Evolutionary conservation across 2,797 vertebrate species (phyloP), one percentile per base, ranked within the genome.

Genomic region (Macrochelys suwanniensis): DNA sequence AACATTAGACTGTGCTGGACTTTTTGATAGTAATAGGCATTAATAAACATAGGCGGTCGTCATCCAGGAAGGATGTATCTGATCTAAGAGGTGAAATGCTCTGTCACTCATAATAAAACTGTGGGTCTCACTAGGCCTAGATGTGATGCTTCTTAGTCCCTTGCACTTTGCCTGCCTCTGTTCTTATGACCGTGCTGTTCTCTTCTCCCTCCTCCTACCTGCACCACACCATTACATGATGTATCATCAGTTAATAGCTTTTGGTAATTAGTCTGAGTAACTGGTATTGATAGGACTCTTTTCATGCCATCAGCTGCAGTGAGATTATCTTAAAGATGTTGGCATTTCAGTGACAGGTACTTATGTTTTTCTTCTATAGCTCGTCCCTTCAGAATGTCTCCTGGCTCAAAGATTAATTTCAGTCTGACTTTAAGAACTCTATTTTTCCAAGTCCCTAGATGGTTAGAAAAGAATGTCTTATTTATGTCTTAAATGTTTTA

Each of bases 151-250:
- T 42, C 68, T 71, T 42, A 25, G 21, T 11, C 9, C 19, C 33
- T 23, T 71, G 10, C 10, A 42, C 26, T 31, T 80, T 26, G 3
- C 80, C 6, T 53, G 15, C 7, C 31, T 61, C n/a, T 84, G 13
- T 31, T 47, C 3, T 49, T 42, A 84, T 7, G 0, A 1, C 23
- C 10, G 28, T 31, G 28, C 8, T 15, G 3, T 33, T 42, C 51
- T 92, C 65, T n/a, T 5, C 12, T 74, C 88, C 11, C 25, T 91
- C 2, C 26, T 91, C 0, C 47, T 45, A 45, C 71, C 42, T 76
- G 11, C 12, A 45, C 42, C 26, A 47, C 13, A 26, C 23, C 26
- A 77, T 77, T 47, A 26, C 45, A 17, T 49, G 74, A 71, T 42
- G 68, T 71, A 71, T 31, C 45, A 77, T 77, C 45, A 77, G 42